Conservation (phyloP, 1,140 invertebrate genomes). For the Druon quercuslanigerum region DNA sequence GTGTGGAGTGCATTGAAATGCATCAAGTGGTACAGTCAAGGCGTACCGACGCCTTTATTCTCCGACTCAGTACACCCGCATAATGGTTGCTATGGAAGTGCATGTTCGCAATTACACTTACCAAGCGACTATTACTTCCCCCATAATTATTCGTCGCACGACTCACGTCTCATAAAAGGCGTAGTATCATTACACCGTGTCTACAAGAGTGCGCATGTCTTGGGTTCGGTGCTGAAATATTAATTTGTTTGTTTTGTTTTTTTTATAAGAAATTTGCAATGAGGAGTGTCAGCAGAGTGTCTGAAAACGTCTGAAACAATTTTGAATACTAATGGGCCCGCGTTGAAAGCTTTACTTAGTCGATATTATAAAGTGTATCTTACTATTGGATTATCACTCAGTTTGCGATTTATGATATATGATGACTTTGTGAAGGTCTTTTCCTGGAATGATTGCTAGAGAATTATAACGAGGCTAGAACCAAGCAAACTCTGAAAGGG, state of each 20-base stretch:
- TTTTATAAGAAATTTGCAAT: too few relatives aligned
- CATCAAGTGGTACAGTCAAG: background rate
- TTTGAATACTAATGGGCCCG: too few relatives aligned
- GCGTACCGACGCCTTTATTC: background rate
- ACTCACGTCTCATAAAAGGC: constrained; percentile 5
- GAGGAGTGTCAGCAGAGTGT: too few relatives aligned
- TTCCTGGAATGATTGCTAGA: too few relatives aligned
- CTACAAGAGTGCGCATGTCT: constrained; percentile 1
- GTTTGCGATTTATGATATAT: too few relatives aligned
- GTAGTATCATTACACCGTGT: constrained; percentile 16
- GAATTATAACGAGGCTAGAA: too few relatives aligned
- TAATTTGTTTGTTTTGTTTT: background rate
- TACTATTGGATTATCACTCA: too few relatives aligned
- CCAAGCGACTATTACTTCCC: constrained; percentile 24
- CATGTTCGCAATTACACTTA: constrained; percentile 31
- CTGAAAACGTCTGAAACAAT: too few relatives aligned
- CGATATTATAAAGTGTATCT: too few relatives aligned
- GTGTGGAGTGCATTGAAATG: background rate
- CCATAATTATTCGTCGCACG: constrained; percentile 31
- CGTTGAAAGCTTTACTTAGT: too few relatives aligned
- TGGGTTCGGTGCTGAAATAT: constrained; percentile 13
- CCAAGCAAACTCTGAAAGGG: too few relatives aligned
- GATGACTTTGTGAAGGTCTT: too few relatives aligned
- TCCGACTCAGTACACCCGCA: constrained; percentile 12
- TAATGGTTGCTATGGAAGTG: constrained; percentile 23